phyloP scores from a whole-genome alignment of 1,140 invertebrate species.

The Aphelenchoides fujianensis region DNA sequence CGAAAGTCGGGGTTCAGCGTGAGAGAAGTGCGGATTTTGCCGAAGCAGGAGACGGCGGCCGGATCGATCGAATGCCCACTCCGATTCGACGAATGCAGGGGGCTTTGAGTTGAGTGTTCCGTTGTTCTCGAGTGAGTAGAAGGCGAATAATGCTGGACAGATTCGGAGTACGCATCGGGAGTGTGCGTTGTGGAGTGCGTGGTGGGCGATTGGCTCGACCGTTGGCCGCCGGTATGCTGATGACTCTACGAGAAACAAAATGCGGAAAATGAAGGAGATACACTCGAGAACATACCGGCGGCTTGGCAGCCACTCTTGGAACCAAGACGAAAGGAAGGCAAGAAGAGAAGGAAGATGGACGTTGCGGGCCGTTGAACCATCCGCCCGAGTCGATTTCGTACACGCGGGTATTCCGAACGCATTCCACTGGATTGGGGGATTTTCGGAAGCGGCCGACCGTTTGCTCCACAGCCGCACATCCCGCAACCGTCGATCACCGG shows the following conservation, averaged over 20 bases:
- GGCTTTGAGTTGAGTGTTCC: background rate
- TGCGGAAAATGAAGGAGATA: background rate
- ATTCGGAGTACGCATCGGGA: background rate
- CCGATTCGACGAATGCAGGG: background rate
- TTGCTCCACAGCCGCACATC: background rate
- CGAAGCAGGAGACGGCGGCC: constrained; percentile 19
- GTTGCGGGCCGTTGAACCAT: background rate
- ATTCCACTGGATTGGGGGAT: background rate
- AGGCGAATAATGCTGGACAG: background rate
- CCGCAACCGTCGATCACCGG: too few species aligned
- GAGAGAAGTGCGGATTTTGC: constrained; percentile 29
- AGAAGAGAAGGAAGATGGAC: background rate
- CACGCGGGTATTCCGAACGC: background rate
- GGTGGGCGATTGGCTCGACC: background rate
- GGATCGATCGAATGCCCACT: background rate
- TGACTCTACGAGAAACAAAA: background rate
- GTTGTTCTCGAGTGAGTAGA: too few species aligned
- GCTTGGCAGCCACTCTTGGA: background rate
- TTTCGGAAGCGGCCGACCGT: background rate
- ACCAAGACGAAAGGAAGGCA: background rate
- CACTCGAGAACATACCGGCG: background rate
- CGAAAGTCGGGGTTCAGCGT: constrained; percentile 32
- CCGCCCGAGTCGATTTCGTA: background rate
- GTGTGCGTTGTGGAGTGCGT: too few species aligned
- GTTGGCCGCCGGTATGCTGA: background rate